Evolutionary conservation across 2,113 vertebrate species (phyloP), one percentile per base, ranked within the genome.

Genomic region (Pitta sordida): DNA sequence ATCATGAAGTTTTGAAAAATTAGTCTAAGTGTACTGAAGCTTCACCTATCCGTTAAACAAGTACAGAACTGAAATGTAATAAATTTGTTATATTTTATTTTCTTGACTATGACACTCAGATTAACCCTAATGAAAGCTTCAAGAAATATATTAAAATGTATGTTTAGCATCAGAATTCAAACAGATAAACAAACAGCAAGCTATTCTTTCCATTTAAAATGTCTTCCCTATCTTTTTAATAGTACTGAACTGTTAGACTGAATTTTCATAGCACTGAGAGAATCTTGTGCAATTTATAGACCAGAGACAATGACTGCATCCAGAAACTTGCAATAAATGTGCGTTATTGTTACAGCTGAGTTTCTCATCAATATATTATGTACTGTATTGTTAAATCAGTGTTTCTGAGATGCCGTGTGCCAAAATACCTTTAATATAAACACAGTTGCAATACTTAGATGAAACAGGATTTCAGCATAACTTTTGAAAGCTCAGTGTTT

Each of bases 401-500:
- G 68, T 55, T 96, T 92, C 77, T 73, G 86, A 94, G 73, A 71
- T 94, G 83, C 88, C 82, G 91, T 70, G 37, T 96, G 89, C 77
- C 94, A 95, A 90, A 86, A 95, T 93, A 95, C 68, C 80, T 94
- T 95, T 90, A 69, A 80, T 95, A 96, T 91, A 94, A 95, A 94
- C 58, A 75, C 23, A 93, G 53, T 69, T 86, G 22, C 86, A 86
- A 39, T 83, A 91, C 84, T 90, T 92, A 81, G 78, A 92, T 95
- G 84, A 94, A 96, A 87, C 55, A 95, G 53, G 95, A 94, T 64
- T 92, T 95, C 71, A 92, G 65, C 15, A 79, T 11, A 87, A 13
- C 71, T 97, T 96, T 94, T 91, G 78, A 94, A 95, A 93, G 39
- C 49, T 95, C 86, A 97, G 67, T 95, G 75, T 96, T 97, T 96